Percentiles rank a stretch among this genome's conserved stretches.
These are phyloP conservation scores for Melospiza melodia DNA, from an alignment of 2,113 vertebrate species.

Conservation along the genomic window DNA sequence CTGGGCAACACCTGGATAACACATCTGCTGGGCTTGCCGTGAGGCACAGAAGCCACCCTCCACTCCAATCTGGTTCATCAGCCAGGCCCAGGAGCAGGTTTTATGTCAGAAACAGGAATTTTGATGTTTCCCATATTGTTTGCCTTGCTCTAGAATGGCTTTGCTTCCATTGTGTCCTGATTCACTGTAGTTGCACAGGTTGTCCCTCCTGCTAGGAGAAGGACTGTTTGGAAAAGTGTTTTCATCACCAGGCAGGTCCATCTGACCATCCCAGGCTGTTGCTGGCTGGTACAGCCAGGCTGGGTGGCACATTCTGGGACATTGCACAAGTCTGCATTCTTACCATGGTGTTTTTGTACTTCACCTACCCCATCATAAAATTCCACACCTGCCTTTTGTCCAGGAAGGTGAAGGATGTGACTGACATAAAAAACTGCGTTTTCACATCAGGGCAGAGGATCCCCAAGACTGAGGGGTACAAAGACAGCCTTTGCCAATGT, in stretches of 20 bases:
- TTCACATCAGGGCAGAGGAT: not conserved
- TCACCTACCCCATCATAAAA: not conserved
- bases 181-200: not conserved
- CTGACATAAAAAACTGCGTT: not conserved
- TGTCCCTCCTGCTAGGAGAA: not conserved
- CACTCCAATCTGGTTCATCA: not conserved
- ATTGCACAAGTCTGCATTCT: not conserved
- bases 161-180: not conserved
- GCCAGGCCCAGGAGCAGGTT: not conserved
- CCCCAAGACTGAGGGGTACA: not conserved
- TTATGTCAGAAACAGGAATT: not conserved
- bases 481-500: not conserved
- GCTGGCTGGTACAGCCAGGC: not conserved
- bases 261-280: not conserved
- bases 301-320: not conserved
- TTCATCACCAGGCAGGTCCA: not conserved
- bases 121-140: not conserved
- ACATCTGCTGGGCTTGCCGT: not conserved
- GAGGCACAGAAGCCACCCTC: not conserved
- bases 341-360: not conserved
- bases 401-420: not conserved
- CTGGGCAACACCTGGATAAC: not conserved
- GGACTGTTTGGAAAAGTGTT: not conserved
- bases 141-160: not conserved
- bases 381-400: not conserved